Conservation (phyloP, 2,113 vertebrate genomes). For the Neopipo cinnamomea region DNA sequence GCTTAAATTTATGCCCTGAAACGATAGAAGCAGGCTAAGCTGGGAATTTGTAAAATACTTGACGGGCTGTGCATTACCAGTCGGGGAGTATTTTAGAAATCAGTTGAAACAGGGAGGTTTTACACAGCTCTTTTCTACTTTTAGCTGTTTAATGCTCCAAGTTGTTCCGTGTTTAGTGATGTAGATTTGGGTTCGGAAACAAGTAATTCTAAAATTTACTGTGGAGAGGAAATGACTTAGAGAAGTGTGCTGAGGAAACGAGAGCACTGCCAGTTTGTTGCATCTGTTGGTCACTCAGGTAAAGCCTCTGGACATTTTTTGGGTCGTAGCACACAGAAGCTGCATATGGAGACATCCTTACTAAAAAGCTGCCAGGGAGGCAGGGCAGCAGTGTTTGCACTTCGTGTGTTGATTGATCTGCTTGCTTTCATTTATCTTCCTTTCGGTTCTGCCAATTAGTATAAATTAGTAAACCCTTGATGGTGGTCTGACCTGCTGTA, state of each 20-base stretch:
- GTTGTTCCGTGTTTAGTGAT: neutral
- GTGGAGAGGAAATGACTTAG: neutral
- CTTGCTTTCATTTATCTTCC: neutral
- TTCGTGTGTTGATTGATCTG: neutral
- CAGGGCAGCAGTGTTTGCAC: neutral
- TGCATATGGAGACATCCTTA: neutral
- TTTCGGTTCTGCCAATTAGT: neutral
- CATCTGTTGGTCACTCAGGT: neutral
- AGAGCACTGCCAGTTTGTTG: neutral
- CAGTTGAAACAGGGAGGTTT: neutral
- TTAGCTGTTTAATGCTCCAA: neutral
- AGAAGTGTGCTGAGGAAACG: neutral
- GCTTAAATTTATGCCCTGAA: neutral
- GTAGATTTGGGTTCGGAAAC: neutral
- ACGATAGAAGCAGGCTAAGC: neutral
- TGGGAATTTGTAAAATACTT: neutral
- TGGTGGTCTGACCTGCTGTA: neutral
- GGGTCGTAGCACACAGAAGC: neutral
- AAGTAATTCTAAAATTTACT: neutral
- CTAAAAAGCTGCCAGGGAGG: neutral
- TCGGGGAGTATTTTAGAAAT: neutral
- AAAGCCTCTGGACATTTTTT: neutral
- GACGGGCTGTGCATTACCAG: neutral
- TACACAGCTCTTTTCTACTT: neutral
- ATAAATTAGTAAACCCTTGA: neutral